phyloP scores from a whole-genome alignment of 1,140 invertebrate species.

The Bombus huntii region DNA sequence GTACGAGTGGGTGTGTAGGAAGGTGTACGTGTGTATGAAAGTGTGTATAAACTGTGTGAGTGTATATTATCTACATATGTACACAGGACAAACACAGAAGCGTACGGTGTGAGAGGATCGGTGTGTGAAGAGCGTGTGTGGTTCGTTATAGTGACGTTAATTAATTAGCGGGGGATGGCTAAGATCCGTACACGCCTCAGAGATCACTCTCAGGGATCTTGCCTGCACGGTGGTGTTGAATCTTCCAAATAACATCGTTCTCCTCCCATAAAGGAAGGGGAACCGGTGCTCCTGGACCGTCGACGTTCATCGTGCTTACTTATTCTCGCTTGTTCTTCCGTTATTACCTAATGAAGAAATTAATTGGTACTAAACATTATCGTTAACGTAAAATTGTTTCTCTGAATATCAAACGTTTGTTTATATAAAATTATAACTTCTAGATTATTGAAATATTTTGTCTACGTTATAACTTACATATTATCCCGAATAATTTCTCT shows the following conservation, averaged over 20 bases:
- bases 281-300: neutral
- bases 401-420: no score
- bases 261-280: neutral
- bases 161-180: conserved; percentile 67
- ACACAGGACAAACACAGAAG: conserved; percentile 77
- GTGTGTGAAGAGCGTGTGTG: conserved; percentile 49
- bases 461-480: no score
- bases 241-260: neutral
- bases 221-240: neutral
- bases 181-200: conserved; percentile 44
- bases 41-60: neutral
- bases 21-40: neutral
- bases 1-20: neutral
- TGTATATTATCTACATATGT: conserved; percentile 79
- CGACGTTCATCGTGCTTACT: neutral
- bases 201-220: conserved; percentile 4
- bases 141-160: conserved; percentile 69
- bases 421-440: neutral
- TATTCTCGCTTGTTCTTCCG: neutral
- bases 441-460: neutral
- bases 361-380: no score
- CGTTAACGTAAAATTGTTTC: no score
- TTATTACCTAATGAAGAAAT: neutral
- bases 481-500: no score
- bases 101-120: conserved; percentile 65